These are phyloP conservation scores for Drosophila lacertosa DNA, from an alignment of 1,140 invertebrate genomes.

Conservation along the genomic window DNA sequence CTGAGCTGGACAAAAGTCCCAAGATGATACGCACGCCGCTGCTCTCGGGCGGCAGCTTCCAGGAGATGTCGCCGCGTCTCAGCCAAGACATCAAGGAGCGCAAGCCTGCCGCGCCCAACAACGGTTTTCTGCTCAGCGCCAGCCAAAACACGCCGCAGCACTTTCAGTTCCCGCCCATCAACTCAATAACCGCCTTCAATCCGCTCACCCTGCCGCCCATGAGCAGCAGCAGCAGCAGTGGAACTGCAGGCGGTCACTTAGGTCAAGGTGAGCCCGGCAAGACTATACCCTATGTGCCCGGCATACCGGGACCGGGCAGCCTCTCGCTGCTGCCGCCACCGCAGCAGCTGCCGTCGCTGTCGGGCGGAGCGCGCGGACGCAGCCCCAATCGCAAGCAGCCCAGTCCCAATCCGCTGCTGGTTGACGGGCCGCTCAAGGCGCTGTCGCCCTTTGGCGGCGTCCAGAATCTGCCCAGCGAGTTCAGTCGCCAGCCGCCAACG, in stretches of 20 bases:
- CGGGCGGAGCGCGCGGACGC: slow-evolving; percentile 48
- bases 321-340: slow-evolving; percentile 68
- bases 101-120: slow-evolving; percentile 31
- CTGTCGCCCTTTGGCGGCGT: slow-evolving; percentile 76
- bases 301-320: slow-evolving; percentile 92
- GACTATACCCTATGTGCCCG: slow-evolving; percentile 92
- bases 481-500: slow-evolving; percentile 70
- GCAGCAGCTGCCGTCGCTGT: slow-evolving; percentile 60
- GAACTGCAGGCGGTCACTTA: too few species aligned
- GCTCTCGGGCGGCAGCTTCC: slow-evolving; percentile 78
- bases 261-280: slow-evolving; percentile 87
- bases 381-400: slow-evolving; percentile 71
- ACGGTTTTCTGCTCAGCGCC: slow-evolving; percentile 24
- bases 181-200: too few species aligned
- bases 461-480: slow-evolving; percentile 77
- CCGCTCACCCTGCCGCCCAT: slow-evolving; percentile 86
- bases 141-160: slow-evolving; percentile 81
- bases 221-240: slow-evolving; percentile 14
- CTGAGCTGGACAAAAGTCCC: slow-evolving; percentile 74
- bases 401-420: slow-evolving; percentile 44
- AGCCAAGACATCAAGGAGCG: slow-evolving; percentile 54
- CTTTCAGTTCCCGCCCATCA: slow-evolving; percentile 87
- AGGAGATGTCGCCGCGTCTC: slow-evolving; percentile 70
- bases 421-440: slow-evolving; percentile 46
- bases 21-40: slow-evolving; percentile 79